Percentiles rank a stretch among this genome's conserved stretches.
These are phyloP conservation scores for Cancer borealis DNA, from an alignment of 2,888 invertebrate genomes.

Conservation along the genomic window DNA sequence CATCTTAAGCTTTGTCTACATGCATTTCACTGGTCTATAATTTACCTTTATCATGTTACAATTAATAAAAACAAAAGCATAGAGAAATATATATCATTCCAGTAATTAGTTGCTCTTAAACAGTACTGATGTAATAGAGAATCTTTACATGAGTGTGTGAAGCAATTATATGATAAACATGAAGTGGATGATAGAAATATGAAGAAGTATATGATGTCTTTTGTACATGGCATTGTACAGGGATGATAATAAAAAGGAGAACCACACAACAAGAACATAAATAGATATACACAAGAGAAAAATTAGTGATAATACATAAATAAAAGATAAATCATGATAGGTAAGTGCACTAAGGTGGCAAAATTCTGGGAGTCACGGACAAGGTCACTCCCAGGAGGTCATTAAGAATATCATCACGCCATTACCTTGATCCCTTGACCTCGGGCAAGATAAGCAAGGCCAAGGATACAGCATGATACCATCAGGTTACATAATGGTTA, in stretches of 20 bases:
- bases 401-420: neutral
- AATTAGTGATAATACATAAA: neutral
- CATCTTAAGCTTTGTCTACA: too few relatives aligned
- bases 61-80: too few relatives aligned
- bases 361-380: neutral
- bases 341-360: neutral
- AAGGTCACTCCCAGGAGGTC: neutral
- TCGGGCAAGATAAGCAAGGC: neutral
- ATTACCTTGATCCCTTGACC: neutral
- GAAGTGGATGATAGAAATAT: too few relatives aligned
- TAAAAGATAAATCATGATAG: neutral
- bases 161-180: too few relatives aligned
- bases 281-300: neutral
- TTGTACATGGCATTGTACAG: too few relatives aligned
- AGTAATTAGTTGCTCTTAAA: too few relatives aligned
- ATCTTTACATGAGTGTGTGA: too few relatives aligned
- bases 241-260: neutral
- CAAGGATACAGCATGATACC: neutral
- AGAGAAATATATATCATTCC: too few relatives aligned
- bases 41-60: too few relatives aligned
- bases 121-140: too few relatives aligned
- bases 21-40: too few relatives aligned
- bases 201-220: too few relatives aligned
- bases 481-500: neutral
- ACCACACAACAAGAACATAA: neutral